Base-by-base conservation (phyloP, 2,888 invertebrate species). In the Actias luna region DNA sequence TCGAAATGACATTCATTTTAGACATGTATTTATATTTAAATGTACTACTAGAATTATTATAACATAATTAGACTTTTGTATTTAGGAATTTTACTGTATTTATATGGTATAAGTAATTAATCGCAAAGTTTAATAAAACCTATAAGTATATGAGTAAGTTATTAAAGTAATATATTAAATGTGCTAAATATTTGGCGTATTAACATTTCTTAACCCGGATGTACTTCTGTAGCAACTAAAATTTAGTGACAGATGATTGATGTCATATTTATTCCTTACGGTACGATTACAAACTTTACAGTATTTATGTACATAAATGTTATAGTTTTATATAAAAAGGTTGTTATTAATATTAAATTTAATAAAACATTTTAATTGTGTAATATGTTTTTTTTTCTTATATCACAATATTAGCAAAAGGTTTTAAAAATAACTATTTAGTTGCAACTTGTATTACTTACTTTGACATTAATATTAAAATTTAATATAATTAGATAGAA, bases 1-100 rank as follows among this genome's bases (percentile, higher is more conserved):
- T 42, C 16, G 31, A 29, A 27, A 33, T 8, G 3, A 62, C 42
- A 25, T 42, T 62, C 61, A 62, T 62, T 33, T 62, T 42, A 10
- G 39, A 12, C 12, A n/a, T 29, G 10, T n/a, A 5, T 7, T 16
- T 1, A 22, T 50, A 25, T 50, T 50, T 8, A 25, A 12, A 25
- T 10, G 10, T 22, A 50, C 10, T 25, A 50, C 12, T 50, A n/a
- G n/a, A n/a, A n/a, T n/a, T n/a, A n/a, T n/a, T n/a, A n/a, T n/a
- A n/a, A n/a, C n/a, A n/a, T n/a, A n/a, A n/a, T n/a, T n/a, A n/a
- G n/a, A n/a, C n/a, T n/a, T n/a, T n/a, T n/a, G n/a, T n/a, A n/a
- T n/a, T n/a, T 12, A 22, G 4, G 12, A 25, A 25, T 25, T 25
- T 25, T 25, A 1, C 1, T 25, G 10, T 25, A 12, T 46, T 22